phyloP scores from a whole-genome alignment of 2,113 vertebrate genomes.

The Hipposideros armiger region DNA sequence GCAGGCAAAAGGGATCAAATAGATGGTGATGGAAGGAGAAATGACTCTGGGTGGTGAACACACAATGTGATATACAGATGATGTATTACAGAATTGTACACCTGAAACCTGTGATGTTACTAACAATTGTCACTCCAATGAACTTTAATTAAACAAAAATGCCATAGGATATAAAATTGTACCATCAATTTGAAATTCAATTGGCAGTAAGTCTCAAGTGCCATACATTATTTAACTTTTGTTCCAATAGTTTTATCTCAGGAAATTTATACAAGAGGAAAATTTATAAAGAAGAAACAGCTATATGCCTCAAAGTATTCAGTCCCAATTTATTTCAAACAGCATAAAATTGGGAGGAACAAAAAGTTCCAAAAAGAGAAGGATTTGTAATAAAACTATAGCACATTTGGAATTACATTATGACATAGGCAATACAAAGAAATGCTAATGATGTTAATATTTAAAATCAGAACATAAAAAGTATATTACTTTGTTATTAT shows the following conservation, averaged over 20 bases:
- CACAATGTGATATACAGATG: too few relatives aligned
- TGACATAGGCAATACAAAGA: background rate
- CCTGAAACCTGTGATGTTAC: too few relatives aligned
- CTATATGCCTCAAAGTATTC: background rate
- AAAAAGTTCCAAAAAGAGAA: background rate
- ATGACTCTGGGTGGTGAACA: too few relatives aligned
- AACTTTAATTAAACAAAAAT: background rate
- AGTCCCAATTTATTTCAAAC: slow-evolving; percentile 28
- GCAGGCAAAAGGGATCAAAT: too few relatives aligned
- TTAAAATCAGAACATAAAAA: slow-evolving; percentile 19
- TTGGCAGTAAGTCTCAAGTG: background rate
- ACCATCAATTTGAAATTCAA: background rate
- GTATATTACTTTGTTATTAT: background rate
- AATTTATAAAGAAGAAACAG: background rate
- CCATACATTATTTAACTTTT: background rate
- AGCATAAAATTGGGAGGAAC: background rate
- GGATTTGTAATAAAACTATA: background rate
- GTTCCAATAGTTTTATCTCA: background rate
- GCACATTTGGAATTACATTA: background rate
- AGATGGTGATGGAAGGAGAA: too few relatives aligned
- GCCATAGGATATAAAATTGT: background rate
- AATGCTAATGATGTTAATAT: background rate
- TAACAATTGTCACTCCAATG: too few relatives aligned
- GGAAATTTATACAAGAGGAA: background rate
- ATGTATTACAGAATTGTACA: too few relatives aligned